Base-by-base conservation (phyloP, 1,140 invertebrate species). In the Aphelinus certus region DNA sequence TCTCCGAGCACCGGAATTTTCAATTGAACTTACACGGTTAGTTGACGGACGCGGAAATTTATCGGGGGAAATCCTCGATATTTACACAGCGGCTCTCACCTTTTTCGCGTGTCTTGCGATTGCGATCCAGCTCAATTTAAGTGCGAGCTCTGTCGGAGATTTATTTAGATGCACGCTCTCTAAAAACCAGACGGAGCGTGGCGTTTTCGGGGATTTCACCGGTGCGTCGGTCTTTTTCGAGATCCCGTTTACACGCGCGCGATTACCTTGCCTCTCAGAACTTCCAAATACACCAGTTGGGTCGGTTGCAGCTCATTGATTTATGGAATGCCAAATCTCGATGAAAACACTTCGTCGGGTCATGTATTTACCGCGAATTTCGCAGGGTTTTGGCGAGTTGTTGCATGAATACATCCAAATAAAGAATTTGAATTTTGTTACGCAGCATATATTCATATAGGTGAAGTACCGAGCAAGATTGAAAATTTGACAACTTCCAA, bases 91-190 rank as follows among this genome's bases (percentile, higher is more conserved):
- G 51, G 62, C 63, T 73, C 63, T 73, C 47, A 57, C 61, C 55
- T 73, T 63, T 57, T 79, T 78, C 72, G 62, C 75, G 63, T 2
- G 62, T 74, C 58, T 64, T 65, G 56, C 64, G 72, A 63, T 77
- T 80, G 77, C 77, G 75, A 79, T 77, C 76, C 79, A 26, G 77
- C 79, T 80, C 80, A 81, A 81, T 81, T 77, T 79, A 81, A 51
- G 58, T 55, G 49, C 56, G 65, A 55, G 53, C 26, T 26, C 26
- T 42, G 56, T 42, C 26, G 48, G 55, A 42, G 56, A 68, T 73
- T 73, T 73, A 73, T 67, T 68, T 26, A 49, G 48, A 2, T 47
- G 56, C 26, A 56, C 47, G 61, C 62, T 48, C 55, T 57, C 55
- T 60, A 73, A 64, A 73, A 73, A 57, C 55, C 63, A 73, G 10